Conservation (phyloP, 1,140 invertebrate species). For the Babylonia areolata region DNA sequence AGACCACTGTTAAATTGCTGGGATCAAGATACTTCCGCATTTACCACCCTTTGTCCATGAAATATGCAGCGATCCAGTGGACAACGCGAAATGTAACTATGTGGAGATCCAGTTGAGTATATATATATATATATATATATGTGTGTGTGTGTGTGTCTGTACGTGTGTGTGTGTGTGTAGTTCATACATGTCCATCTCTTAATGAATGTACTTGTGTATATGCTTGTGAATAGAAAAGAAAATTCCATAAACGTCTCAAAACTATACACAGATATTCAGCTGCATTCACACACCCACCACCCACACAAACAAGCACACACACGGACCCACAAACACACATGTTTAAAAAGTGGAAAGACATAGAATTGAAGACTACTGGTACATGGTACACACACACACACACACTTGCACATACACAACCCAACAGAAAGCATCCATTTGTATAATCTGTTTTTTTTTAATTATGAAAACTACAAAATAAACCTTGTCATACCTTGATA, state of each 20-base stretch:
- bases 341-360: background rate
- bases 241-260: background rate
- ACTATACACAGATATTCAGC: background rate
- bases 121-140: too few species aligned
- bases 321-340: background rate
- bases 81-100: too few species aligned
- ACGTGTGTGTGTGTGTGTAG: background rate
- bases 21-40: too few species aligned
- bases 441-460: too few species aligned
- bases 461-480: background rate
- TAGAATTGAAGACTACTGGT: background rate
- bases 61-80: too few species aligned
- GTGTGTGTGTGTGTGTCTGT: background rate
- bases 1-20: too few species aligned
- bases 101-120: too few species aligned
- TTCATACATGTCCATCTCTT: background rate
- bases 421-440: background rate
- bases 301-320: background rate
- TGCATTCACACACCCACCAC: too few species aligned
- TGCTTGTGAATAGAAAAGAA: background rate
- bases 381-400: background rate
- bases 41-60: too few species aligned
- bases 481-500: background rate
- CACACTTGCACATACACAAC: background rate
- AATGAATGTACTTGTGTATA: background rate